A percentile compares a stretch with the other conserved stretches of the same genome.
Evolutionary conservation across 1,140 invertebrate species (phyloP).

Genomic region (Chironomus tepperi): DNA sequence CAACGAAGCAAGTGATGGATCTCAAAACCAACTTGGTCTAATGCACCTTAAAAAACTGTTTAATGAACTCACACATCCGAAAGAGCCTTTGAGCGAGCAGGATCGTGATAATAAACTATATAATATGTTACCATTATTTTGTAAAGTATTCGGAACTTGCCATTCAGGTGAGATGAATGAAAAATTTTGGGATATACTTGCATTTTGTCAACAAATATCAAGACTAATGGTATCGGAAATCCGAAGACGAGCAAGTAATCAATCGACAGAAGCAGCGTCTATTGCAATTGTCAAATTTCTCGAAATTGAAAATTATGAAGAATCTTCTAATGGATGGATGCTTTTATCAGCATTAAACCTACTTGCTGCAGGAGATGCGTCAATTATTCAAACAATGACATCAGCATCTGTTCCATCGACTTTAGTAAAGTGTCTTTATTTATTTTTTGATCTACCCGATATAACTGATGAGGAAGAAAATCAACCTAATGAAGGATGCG

Average conservation of each 20-base stretch:
- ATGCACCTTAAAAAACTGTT: slow-evolving; percentile 95
- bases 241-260: slow-evolving; percentile 83
- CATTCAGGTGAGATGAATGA: slow-evolving; percentile 88
- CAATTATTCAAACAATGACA: slow-evolving; percentile 84
- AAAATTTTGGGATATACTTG: slow-evolving; percentile 87
- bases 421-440: slow-evolving; percentile 94
- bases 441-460: slow-evolving; percentile 96
- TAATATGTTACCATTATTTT: slow-evolving; percentile 96
- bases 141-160: slow-evolving; percentile 89
- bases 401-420: slow-evolving; percentile 92
- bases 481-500: slow-evolving; percentile 60
- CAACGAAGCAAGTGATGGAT: slow-evolving; percentile 49
- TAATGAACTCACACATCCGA: slow-evolving; percentile 83
- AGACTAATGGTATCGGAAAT: slow-evolving; percentile 94
- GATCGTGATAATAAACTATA: slow-evolving; percentile 92
- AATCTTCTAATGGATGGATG: slow-evolving; percentile 95
- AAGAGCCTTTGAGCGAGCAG: slow-evolving; percentile 65
- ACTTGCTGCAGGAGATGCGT: slow-evolving; percentile 72
- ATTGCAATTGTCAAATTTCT: slow-evolving; percentile 93
- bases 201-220: slow-evolving; percentile 90
- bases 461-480: slow-evolving; percentile 73
- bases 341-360: slow-evolving; percentile 85
- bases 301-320: slow-evolving; percentile 85
- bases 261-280: slow-evolving; percentile 90
- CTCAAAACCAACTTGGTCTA: slow-evolving; percentile 79